A percentile compares a stretch with the other conserved stretches of the same genome.
phyloP scores from a whole-genome alignment of 2,888 invertebrate species.

The Sesamia inferens region DNA sequence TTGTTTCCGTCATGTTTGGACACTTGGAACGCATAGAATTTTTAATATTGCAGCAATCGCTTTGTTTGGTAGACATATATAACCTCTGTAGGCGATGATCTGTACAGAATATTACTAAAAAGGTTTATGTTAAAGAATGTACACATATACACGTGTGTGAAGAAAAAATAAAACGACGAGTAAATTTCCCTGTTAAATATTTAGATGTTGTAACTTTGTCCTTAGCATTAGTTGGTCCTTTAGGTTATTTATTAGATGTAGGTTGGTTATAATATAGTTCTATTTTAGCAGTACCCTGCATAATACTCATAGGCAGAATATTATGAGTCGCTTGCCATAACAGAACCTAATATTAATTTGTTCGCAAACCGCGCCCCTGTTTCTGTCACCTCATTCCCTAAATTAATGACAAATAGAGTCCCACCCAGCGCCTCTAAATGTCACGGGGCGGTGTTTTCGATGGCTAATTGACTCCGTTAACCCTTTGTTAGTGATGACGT shows the following conservation, averaged over 20 bases:
- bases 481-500: slow-evolving; percentile 81
- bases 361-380: slow-evolving; percentile 83
- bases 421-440: slow-evolving; percentile 81
- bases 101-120: slow-evolving; percentile 12
- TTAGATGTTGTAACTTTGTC: neutral
- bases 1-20: slow-evolving; percentile 42
- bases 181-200: neutral
- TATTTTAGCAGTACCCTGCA: neutral
- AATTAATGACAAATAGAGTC: slow-evolving; percentile 89
- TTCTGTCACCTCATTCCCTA: slow-evolving; percentile 87
- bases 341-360: slow-evolving; percentile 81
- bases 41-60: slow-evolving; percentile 34
- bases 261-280: neutral
- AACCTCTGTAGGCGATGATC: neutral
- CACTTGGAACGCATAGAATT: slow-evolving; percentile 38
- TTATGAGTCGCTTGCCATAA: slow-evolving; percentile 36
- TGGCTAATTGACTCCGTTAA: slow-evolving; percentile 86
- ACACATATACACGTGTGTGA: neutral
- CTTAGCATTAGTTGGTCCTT: neutral
- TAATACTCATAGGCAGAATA: slow-evolving; percentile 24
- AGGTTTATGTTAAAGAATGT: slow-evolving; percentile 13
- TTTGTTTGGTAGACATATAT: slow-evolving; percentile 16
- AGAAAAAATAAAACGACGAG: neutral
- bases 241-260: neutral
- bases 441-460: slow-evolving; percentile 82